Base-by-base conservation (phyloP, 2,888 invertebrate species). In the Anticlea derivata region DNA sequence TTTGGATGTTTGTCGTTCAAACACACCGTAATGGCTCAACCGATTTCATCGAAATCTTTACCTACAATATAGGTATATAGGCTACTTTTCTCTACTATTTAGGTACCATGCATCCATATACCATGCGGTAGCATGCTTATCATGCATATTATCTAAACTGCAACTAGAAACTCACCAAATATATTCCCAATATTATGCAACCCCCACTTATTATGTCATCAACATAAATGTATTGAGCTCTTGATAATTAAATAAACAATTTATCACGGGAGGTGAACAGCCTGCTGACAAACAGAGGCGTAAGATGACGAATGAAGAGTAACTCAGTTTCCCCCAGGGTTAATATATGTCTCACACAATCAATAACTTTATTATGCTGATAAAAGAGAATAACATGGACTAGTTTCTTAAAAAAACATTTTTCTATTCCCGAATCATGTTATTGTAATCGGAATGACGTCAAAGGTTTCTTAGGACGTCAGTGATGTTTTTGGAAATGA, bases 241-340 rank as follows among this genome's bases (percentile, higher is more conserved):
- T 38, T 50, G 23, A 43, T 39, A 35, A 40, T 23, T 22, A 22
- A 31, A 34, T 33, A 48, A 48, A 47, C 43, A 38, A 43, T 37
- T 13, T 33, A 43, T 22, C 23, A 11, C 29, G 10, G 12, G 23
- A 45, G 46, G 47, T 50, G 38, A 46, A 35, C 35, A 50, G 48
- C 50, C 33, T 39, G 26, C 27, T 45, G 45, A 45, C 56, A 50
- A 48, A 50, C 40, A 52, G 20, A 31, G 7, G 33, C 30, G 39
- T 33, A 34, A 44, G 56, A 56, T 41, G 47, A 57, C 50, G 58
- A 77, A 71, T 71, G 40, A 56, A 50, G 58, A 78, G 73, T 75
- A 71, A 75, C 61, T 31, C 48, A 22, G 55, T 40, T 17, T 54
- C 58, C 50, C 51, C 50, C 57, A 47, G 58, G 52, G 50, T 63